phyloP scores from a whole-genome alignment of 2,797 vertebrate species.

The Fistularia tabacaria region DNA sequence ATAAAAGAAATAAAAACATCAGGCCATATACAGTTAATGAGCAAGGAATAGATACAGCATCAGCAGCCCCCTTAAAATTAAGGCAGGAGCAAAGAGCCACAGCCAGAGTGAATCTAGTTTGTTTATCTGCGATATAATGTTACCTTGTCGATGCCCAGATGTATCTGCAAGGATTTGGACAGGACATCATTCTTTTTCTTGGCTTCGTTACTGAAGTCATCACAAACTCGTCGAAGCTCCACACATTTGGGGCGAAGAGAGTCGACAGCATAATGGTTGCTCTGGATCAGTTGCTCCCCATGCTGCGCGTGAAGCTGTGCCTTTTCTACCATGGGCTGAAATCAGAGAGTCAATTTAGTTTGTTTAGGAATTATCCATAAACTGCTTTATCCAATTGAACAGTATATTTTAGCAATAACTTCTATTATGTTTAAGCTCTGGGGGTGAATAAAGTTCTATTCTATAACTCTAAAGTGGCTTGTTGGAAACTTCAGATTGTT shows the following conservation, averaged over 20 bases:
- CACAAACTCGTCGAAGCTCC: slow-evolving; percentile 88
- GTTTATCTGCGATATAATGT: not conserved
- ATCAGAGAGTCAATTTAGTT: not conserved
- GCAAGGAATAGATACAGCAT: too few relatives aligned
- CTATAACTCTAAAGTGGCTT: too few relatives aligned
- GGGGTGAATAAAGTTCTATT: too few relatives aligned
- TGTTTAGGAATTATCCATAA: too few relatives aligned
- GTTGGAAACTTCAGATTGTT: too few relatives aligned
- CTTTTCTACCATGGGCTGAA: slow-evolving; percentile 83
- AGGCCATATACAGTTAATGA: too few relatives aligned
- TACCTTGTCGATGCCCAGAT: slow-evolving; percentile 87
- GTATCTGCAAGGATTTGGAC: slow-evolving; percentile 86
- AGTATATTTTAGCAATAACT: too few relatives aligned
- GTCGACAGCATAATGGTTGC: slow-evolving; percentile 89
- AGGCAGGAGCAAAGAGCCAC: too few relatives aligned
- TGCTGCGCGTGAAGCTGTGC: slow-evolving; percentile 85
- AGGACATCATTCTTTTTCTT: slow-evolving; percentile 86
- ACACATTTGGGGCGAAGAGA: slow-evolving; percentile 90
- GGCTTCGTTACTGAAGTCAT: slow-evolving; percentile 88
- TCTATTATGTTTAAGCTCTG: too few relatives aligned
- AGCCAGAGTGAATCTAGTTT: not conserved
- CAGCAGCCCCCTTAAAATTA: too few relatives aligned
- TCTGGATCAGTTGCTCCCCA: slow-evolving; percentile 93
- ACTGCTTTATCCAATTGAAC: too few relatives aligned
- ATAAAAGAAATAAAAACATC: too few relatives aligned